Base-by-base conservation (phyloP, 2,113 vertebrate genomes). In the Patagioenas fasciata region DNA sequence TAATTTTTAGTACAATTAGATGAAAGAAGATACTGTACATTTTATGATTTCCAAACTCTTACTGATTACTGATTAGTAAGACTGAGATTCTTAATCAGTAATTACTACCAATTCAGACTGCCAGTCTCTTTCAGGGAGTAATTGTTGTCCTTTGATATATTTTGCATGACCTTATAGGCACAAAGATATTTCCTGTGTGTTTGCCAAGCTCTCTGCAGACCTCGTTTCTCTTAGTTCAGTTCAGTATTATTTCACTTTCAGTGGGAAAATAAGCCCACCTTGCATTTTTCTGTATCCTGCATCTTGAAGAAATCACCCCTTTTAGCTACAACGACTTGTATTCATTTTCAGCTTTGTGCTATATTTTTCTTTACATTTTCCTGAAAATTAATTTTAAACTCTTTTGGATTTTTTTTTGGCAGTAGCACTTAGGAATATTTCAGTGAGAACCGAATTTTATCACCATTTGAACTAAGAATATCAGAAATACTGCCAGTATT, bases 401-500 rank as follows among this genome's bases (percentile, higher is more conserved):
- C 53, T 80, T 66, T 58, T 84, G 16, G 44, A 53, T 10, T 74
- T 65, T 84, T 65, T 84, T 66, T 58, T 88, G 57, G 29, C 44
- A 70, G 34, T 36, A 80, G 48, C 69, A 34, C 50, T 77, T 71
- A 57, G 23, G 82, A 88, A 80, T 2, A 3, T 84, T 88, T 78
- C 48, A 80, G 13, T 48, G 32, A 93, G 48, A 88, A 85, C 42
- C 58, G 32, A 78, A 60, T 88, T 93, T 80, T 88, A 32, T 78
- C 75, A 85, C 31, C 28, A 90, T 88, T 80, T 83, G 40, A 88
- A 85, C 58, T 64, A 75, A 53, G 15, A 80, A 74, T 71, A 83
- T 62, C 34, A 83, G 25, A 93, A 94, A 95, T 67, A 57, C 72
- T 88, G 82, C 75, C 53, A 78, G 17, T 80, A 64, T 86, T 90